phyloP scores from a whole-genome alignment of 2,113 vertebrate genomes.

The Megaceryle torquata region DNA sequence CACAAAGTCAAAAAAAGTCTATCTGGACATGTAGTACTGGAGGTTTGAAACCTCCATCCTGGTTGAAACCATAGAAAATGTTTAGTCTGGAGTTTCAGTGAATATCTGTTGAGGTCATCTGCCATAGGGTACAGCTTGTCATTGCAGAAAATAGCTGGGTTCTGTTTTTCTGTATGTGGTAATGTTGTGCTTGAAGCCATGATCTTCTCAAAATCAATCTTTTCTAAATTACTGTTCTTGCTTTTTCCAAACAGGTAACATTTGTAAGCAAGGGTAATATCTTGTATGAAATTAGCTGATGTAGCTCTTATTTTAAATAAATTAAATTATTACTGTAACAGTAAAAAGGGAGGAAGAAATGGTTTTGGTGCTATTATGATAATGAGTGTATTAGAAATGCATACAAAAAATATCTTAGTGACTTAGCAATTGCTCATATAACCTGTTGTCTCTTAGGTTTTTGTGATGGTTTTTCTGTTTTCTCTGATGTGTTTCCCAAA shows the following conservation, averaged over 20 bases:
- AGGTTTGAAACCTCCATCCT: background rate
- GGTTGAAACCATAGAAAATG: background rate
- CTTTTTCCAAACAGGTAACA: background rate
- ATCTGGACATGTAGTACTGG: background rate
- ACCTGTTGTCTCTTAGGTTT: background rate
- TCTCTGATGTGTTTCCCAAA: background rate
- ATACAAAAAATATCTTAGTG: background rate
- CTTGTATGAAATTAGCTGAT: background rate
- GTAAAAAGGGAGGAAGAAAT: conserved; percentile 11
- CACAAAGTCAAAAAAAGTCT: background rate
- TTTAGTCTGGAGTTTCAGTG: background rate
- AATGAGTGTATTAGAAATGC: conserved; percentile 29
- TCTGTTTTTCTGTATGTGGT: background rate
- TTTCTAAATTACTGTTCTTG: background rate
- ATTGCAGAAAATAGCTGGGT: background rate
- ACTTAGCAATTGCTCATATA: background rate
- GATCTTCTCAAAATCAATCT: background rate
- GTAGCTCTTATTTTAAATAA: background rate
- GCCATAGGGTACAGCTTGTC: background rate
- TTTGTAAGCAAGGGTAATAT: background rate
- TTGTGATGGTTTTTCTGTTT: background rate
- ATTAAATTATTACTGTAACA: background rate
- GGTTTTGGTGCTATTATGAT: background rate
- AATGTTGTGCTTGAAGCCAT: background rate
- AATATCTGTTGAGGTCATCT: background rate